Evolutionary conservation across 2,888 invertebrate genomes (phyloP).

Genomic region (Apamea monoglypha): DNA sequence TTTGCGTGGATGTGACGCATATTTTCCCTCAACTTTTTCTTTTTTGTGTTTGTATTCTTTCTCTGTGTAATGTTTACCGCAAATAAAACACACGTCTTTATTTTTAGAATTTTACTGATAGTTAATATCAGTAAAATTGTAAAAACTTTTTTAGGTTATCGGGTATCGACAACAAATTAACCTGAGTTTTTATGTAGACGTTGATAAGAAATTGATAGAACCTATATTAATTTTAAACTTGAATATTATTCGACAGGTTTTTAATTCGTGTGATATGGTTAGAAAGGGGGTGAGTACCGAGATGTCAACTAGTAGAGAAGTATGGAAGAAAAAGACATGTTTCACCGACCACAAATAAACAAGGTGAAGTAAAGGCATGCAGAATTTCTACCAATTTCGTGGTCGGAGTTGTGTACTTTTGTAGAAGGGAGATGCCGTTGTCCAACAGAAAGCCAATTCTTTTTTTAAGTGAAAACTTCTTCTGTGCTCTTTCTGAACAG

Average conservation of each 20-base stretch:
- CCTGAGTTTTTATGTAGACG: constrained; percentile 2
- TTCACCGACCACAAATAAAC: too few species aligned
- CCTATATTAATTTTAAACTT: background rate
- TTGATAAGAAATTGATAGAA: constrained; percentile 28
- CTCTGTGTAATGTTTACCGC: too few species aligned
- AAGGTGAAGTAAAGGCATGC: background rate
- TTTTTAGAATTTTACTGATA: constrained; percentile 17
- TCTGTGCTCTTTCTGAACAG: too few species aligned
- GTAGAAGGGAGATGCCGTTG: background rate
- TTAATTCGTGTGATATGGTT: background rate
- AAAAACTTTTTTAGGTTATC: constrained; percentile 36
- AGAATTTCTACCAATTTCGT: background rate
- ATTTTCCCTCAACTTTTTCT: too few species aligned
- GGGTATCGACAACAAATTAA: constrained; percentile 22
- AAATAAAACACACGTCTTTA: too few species aligned
- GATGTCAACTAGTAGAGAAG: too few species aligned
- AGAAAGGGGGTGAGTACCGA: too few species aligned
- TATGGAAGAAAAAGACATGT: too few species aligned
- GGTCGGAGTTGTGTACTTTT: background rate
- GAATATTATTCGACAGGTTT: background rate
- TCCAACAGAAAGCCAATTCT: background rate
- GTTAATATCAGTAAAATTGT: too few species aligned
- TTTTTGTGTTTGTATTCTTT: too few species aligned
- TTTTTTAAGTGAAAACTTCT: too few species aligned
- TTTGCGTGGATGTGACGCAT: too few species aligned